These are phyloP conservation scores for Ditylenchus dipsaci DNA, from an alignment of 1,140 invertebrate genomes.

Conservation along the genomic window DNA sequence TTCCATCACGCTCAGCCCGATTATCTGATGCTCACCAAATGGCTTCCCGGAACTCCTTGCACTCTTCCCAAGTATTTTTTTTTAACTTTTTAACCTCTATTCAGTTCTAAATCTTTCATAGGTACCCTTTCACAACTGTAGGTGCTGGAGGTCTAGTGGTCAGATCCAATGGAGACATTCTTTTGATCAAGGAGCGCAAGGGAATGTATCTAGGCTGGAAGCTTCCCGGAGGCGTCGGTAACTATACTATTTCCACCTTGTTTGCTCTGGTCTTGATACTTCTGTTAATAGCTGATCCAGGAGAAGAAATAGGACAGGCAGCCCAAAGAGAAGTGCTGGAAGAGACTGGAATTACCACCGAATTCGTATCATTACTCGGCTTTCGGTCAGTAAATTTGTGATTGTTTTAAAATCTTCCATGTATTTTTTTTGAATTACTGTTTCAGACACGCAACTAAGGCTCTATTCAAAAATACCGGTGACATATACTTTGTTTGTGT, in stretches of 20 bases:
- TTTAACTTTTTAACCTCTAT: not conserved
- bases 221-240: constrained; percentile 77
- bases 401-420: no score
- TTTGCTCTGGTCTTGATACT: not conserved
- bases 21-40: constrained; percentile 74
- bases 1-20: constrained; percentile 78
- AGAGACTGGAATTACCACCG: constrained; percentile 76
- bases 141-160: constrained; percentile 79
- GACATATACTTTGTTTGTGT: constrained; percentile 34
- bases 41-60: constrained; percentile 67
- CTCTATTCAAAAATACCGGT: not conserved
- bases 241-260: not conserved
- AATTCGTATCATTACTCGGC: constrained; percentile 72
- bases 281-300: constrained; percentile 66
- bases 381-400: constrained; percentile 63
- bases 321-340: constrained; percentile 78
- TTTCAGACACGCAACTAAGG: not conserved
- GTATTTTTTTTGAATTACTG: no score
- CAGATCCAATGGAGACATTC: constrained; percentile 70
- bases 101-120: not conserved
- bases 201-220: constrained; percentile 68
- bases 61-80: constrained; percentile 14
- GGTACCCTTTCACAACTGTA: constrained; percentile 31
- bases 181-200: constrained; percentile 33
- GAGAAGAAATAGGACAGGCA: constrained; percentile 64